A percentile compares a stretch with the other conserved stretches of the same genome.
Conservation (phyloP, 35 echinoderm and acorn worm species). For the Stichopus chloronotus region DNA sequence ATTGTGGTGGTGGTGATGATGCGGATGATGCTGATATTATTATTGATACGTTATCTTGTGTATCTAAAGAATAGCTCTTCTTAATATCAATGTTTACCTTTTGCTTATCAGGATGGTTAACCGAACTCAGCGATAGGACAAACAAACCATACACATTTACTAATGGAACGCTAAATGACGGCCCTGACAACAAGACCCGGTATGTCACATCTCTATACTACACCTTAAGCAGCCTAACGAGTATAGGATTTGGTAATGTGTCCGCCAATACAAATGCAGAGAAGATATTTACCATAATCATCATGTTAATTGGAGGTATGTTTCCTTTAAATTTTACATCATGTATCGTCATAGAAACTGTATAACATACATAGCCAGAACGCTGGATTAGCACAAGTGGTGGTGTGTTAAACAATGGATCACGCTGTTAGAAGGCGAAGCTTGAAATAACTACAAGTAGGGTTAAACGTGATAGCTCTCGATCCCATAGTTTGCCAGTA, state of each 20-base stretch:
- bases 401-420: too few relatives aligned
- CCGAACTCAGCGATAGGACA: conserved; percentile 63
- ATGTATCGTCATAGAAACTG: background rate
- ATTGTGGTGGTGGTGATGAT: too few relatives aligned
- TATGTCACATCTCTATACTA: conserved; percentile 93
- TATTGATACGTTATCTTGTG: background rate
- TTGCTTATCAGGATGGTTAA: conserved; percentile 71
- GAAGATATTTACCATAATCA: conserved; percentile 95
- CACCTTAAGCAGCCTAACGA: conserved; percentile 93
- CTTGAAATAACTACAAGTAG: too few relatives aligned
- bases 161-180: background rate
- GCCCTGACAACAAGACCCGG: conserved; percentile 56
- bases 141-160: conserved; percentile 4
- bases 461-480: too few relatives aligned
- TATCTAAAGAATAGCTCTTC: background rate
- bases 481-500: too few relatives aligned
- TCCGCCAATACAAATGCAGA: conserved; percentile 93
- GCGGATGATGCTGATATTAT: background rate
- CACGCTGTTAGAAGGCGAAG: too few relatives aligned
- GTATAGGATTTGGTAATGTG: conserved; percentile 97
- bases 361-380: background rate
- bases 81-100: background rate
- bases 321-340: background rate
- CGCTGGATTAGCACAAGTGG: too few relatives aligned
- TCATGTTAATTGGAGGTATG: conserved; percentile 96